A percentile compares a stretch with the other conserved stretches of the same genome.
These are phyloP conservation scores for Hippocampus comes DNA, from an alignment of 2,113 vertebrate genomes.

Conservation along the genomic window DNA sequence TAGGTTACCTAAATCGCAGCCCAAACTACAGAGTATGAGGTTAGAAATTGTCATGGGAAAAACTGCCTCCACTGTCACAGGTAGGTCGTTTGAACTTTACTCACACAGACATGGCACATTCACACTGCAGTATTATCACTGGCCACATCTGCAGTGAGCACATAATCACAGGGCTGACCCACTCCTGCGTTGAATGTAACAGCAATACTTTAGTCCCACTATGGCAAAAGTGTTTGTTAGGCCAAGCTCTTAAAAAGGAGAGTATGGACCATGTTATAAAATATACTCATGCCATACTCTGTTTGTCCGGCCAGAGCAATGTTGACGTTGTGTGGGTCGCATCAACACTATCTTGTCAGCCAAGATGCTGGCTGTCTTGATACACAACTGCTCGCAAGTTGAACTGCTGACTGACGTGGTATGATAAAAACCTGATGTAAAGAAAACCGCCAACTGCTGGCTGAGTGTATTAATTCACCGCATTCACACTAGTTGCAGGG, in stretches of 20 bases:
- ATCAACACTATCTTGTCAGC: slow-evolving; percentile 50
- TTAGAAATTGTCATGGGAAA: slow-evolving; percentile 41
- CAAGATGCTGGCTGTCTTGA: slow-evolving; percentile 40
- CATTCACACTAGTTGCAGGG: slow-evolving; percentile 36
- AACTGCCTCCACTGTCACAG: slow-evolving; percentile 12
- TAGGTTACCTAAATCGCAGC: slow-evolving; percentile 24
- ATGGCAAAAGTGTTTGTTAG: neutral
- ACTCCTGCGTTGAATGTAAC: slow-evolving; percentile 12
- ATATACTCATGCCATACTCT: neutral
- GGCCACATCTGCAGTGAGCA: slow-evolving; percentile 29
- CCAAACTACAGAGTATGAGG: slow-evolving; percentile 32
- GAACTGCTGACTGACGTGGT: slow-evolving; percentile 27
- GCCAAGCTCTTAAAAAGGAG: neutral
- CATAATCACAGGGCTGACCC: slow-evolving; percentile 32
- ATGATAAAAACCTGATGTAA: slow-evolving; percentile 42
- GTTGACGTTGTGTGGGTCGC: slow-evolving; percentile 15
- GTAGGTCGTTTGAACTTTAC: slow-evolving; percentile 13
- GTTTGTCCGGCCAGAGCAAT: neutral
- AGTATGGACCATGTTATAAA: neutral
- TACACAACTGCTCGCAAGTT: slow-evolving; percentile 44
- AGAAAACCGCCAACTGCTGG: slow-evolving; percentile 33
- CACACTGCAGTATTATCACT: slow-evolving; percentile 23
- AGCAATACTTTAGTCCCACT: slow-evolving; percentile 19
- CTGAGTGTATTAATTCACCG: slow-evolving; percentile 35
- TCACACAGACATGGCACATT: slow-evolving; percentile 14